phyloP scores from a whole-genome alignment of 2,113 vertebrate genomes.

The Myrmophylax atrothorax region DNA sequence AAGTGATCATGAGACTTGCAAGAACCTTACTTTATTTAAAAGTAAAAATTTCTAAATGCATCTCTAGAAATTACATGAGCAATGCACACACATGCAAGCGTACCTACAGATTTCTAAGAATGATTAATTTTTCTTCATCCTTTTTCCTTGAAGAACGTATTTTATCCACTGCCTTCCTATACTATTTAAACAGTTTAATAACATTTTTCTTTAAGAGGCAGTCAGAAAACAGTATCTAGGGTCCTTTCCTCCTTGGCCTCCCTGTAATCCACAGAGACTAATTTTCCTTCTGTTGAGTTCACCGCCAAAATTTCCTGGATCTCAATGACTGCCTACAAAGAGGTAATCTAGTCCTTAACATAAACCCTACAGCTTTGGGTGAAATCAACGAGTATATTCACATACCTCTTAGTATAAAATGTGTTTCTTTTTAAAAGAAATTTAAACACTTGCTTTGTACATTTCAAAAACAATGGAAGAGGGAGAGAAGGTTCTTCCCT shows the following conservation, averaged over 20 bases:
- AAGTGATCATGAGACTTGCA: background rate
- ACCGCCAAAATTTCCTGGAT: background rate
- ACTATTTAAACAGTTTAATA: background rate
- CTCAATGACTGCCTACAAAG: background rate
- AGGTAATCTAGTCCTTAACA: background rate
- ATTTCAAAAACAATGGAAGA: background rate
- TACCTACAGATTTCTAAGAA: background rate
- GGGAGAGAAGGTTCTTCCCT: background rate
- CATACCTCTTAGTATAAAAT: background rate
- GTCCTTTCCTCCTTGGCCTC: background rate
- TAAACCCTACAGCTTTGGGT: background rate
- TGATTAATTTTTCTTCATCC: background rate
- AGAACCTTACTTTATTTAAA: background rate
- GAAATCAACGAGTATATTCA: background rate
- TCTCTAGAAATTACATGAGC: background rate
- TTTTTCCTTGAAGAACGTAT: background rate
- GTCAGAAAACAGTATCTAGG: background rate
- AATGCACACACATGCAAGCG: accelerated
- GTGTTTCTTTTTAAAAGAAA: background rate
- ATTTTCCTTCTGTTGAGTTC: background rate
- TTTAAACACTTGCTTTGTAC: background rate
- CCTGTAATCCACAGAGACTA: background rate
- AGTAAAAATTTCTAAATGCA: background rate
- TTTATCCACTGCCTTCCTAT: background rate
- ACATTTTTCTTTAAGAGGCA: background rate